phyloP scores from a whole-genome alignment of 2,113 vertebrate genomes.

The Heliornis fulica region DNA sequence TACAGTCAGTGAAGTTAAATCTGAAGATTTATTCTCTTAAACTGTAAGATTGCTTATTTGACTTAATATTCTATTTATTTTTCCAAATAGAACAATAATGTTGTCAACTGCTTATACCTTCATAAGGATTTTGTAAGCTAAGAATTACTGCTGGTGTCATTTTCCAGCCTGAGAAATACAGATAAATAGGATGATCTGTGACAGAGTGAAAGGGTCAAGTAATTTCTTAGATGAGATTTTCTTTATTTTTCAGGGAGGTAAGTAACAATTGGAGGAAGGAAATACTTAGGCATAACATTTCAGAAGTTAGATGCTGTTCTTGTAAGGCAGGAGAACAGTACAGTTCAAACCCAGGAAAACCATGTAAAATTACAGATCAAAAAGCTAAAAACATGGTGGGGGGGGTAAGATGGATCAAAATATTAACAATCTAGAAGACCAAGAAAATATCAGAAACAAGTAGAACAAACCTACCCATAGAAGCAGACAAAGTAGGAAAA shows the following conservation, averaged over 20 bases:
- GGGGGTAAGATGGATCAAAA: not conserved
- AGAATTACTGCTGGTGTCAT: not conserved
- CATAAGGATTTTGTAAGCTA: not conserved
- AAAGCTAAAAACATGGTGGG: not conserved
- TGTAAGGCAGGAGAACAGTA: not conserved
- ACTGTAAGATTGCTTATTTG: not conserved
- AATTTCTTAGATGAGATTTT: not conserved
- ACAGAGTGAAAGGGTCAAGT: not conserved
- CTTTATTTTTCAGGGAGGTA: not conserved
- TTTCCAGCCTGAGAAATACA: not conserved
- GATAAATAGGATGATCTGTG: not conserved
- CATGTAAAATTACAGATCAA: not conserved
- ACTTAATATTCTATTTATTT: not conserved
- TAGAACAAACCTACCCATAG: accelerated
- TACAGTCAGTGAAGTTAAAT: not conserved
- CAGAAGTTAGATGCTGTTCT: constrained; percentile 18
- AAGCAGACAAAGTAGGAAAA: not conserved
- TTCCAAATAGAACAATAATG: not conserved
- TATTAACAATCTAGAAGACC: not conserved
- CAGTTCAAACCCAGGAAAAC: constrained; percentile 1
- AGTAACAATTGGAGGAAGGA: constrained; percentile 66
- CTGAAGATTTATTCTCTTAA: not conserved
- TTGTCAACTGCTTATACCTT: not conserved
- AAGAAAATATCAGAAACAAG: not conserved
- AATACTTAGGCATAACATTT: not conserved